Base-by-base conservation (phyloP, 2,888 invertebrate genomes). In the Watsonalla cultraria region DNA sequence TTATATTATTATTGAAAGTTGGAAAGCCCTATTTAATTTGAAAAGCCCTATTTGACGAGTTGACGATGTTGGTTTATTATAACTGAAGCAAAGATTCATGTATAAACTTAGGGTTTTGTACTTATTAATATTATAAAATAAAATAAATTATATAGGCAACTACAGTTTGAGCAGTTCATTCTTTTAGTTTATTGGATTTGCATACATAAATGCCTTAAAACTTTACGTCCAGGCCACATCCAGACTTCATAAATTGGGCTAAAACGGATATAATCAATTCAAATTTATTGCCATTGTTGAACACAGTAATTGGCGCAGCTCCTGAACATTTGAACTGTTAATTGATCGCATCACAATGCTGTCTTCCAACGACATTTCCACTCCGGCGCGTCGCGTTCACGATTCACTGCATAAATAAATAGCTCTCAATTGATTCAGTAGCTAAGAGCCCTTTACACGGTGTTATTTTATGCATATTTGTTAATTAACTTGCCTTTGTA, bases 331-430 rank as follows among this genome's bases (percentile, higher is more conserved):
- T 64, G 57, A 64, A 68, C 62, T 72, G 64, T 49, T 49, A 85
- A 86, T 86, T 85, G 86, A 80, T 72, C 70, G 78, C 82, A 78
- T 80, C 79, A 82, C 80, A 82, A 84, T 85, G 85, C 80, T 80
- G 61, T 62, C 58, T 57, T 59, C 62, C 73, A 71, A 70, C 67
- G 61, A 70, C 70, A 65, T 68, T 84, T 82, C 78, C 82, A 81
- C 80, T 77, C 70, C 72, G 74, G 69, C 76, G 81, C 74, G 64
- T 70, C 63, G 66, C 72, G 70, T 79, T 83, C 73, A 72, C 82
- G 77, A 76, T 66, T 75, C 81, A 79, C 68, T 84, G 85, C 84
- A 86, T 86, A 80, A 83, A 84, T 84, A 84, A 86, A 86, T 86
- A 82, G 80, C 84, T 76, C 70, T 69, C 70, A 70, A 68, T 67